These are phyloP conservation scores for Poicephalus meyeri DNA, from an alignment of 2,113 vertebrate species.

Conservation along the genomic window DNA sequence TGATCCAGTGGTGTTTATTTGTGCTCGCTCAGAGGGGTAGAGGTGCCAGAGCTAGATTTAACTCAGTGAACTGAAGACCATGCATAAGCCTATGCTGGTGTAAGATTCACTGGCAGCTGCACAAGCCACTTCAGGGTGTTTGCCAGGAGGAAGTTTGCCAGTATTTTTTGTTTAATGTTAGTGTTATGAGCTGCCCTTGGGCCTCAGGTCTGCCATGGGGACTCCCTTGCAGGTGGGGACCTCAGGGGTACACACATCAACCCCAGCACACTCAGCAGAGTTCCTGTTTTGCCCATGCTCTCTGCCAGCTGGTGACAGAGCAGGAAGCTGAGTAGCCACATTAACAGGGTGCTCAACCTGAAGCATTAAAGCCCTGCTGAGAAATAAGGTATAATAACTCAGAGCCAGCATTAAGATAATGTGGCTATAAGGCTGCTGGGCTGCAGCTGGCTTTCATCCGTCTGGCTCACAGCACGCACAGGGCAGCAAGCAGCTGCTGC, in stretches of 20 bases:
- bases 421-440: background rate
- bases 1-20: fast-evolving
- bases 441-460: constrained; percentile 14
- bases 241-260: fast-evolving
- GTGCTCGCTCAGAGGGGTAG: background rate
- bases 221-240: background rate
- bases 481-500: background rate
- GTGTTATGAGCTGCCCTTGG: fast-evolving
- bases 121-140: background rate
- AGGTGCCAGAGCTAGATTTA: background rate
- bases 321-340: background rate
- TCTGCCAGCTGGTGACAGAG: background rate
- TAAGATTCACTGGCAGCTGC: background rate
- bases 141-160: background rate
- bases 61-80: background rate
- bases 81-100: background rate
- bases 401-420: background rate
- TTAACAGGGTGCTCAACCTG: background rate
- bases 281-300: background rate
- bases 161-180: background rate
- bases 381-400: constrained; percentile 11
- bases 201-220: background rate
- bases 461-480: fast-evolving
- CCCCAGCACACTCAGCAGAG: background rate
- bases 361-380: constrained; percentile 13